Evolutionary conservation across 2,113 vertebrate species (phyloP).

Genomic region (Phaethornis superciliosus): DNA sequence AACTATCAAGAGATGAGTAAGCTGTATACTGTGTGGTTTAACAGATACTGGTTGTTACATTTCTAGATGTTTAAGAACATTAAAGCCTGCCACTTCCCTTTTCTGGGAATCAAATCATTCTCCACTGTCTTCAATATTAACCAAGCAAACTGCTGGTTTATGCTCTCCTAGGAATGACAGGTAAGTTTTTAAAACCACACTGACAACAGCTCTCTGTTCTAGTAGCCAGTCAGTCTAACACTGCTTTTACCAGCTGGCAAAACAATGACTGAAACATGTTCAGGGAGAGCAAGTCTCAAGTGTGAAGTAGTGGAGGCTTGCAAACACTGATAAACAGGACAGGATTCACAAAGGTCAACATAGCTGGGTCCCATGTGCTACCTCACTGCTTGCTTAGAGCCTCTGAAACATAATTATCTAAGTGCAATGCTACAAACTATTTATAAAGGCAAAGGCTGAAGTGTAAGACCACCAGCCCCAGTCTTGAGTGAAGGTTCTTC

Average conservation of each 20-base stretch:
- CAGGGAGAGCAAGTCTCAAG: not conserved
- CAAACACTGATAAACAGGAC: not conserved
- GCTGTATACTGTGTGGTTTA: not conserved
- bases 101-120: not conserved
- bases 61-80: not conserved
- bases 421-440: not conserved
- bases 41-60: not conserved
- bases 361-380: not conserved
- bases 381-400: not conserved
- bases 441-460: not conserved
- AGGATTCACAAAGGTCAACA: not conserved
- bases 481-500: not conserved
- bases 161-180: not conserved
- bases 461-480: not conserved
- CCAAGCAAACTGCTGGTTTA: conserved; percentile 3
- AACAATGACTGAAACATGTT: not conserved
- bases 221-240: not conserved
- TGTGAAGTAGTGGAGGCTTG: not conserved
- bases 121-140: conserved; percentile 28
- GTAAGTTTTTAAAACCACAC: conserved; percentile 11
- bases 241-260: not conserved
- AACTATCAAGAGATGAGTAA: not conserved
- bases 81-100: not conserved
- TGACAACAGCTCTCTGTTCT: not conserved
- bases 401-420: too few relatives aligned